These are phyloP conservation scores for Tetrax tetrax DNA, from an alignment of 2,113 vertebrate species.

Conservation along the genomic window DNA sequence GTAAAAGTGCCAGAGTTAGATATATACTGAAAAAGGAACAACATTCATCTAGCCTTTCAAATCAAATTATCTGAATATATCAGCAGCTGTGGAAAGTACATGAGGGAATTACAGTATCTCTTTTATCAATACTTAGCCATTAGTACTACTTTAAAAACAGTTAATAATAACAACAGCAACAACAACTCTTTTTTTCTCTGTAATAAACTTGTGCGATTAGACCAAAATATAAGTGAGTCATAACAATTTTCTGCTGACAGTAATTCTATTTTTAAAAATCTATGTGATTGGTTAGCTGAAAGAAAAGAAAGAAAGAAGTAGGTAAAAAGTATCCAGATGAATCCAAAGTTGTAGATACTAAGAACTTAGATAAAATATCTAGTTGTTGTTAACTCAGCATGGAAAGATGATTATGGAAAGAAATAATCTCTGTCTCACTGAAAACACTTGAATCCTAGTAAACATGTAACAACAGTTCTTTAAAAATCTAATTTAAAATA, in stretches of 20 bases:
- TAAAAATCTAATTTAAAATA: neutral
- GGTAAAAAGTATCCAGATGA: neutral
- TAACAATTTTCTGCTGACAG: neutral
- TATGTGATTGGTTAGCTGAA: neutral
- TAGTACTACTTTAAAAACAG: neutral
- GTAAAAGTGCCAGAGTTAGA: neutral
- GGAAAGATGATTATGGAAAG: neutral
- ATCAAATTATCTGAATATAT: neutral
- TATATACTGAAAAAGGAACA: neutral
- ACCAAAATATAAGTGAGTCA: neutral
- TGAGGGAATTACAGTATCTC: neutral
- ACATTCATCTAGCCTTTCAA: neutral
- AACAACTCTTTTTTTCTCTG: neutral
- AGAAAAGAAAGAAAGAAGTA: neutral
- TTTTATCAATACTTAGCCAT: neutral
- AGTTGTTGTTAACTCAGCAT: neutral
- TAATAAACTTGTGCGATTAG: neutral
- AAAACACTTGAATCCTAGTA: neutral
- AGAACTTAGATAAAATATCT: neutral
- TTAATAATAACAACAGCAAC: neutral
- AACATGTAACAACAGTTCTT: neutral
- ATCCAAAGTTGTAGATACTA: neutral
- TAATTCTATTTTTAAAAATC: neutral
- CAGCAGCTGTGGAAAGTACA: neutral
- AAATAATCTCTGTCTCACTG: neutral